Conservation (phyloP, 1,140 invertebrate species). For the Apis dorsata region DNA sequence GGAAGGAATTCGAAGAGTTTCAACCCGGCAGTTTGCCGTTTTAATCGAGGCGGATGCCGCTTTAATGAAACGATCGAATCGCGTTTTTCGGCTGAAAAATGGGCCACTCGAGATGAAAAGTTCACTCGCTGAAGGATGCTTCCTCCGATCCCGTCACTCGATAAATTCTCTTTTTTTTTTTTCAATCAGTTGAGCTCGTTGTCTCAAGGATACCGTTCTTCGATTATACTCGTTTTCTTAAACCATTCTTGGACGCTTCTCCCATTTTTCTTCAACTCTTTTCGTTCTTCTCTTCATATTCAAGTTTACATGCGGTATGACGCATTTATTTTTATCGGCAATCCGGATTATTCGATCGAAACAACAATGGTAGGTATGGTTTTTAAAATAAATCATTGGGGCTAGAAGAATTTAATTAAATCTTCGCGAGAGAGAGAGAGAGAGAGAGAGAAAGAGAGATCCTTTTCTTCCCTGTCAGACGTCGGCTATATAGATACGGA, state of each 20-base stretch:
- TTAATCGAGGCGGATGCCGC: conserved; percentile 20
- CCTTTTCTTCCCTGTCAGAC: not conserved
- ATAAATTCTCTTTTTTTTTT: not conserved
- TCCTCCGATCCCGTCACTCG: not conserved
- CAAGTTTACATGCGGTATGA: too few species aligned
- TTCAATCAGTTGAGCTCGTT: not conserved
- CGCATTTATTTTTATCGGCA: not conserved
- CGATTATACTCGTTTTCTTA: conserved; percentile 14
- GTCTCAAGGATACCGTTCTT: not conserved
- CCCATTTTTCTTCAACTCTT: not conserved
- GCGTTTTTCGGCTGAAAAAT: conserved; percentile 20
- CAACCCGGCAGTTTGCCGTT: not conserved
- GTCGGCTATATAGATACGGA: too few species aligned
- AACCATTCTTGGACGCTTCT: not conserved
- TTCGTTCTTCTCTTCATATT: too few species aligned
- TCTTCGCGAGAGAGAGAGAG: conserved; percentile 20
- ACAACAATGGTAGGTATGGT: not conserved
- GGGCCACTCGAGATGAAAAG: conserved; percentile 11
- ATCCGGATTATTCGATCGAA: not conserved
- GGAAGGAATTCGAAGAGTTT: conserved; percentile 3
- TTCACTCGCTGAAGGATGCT: not conserved
- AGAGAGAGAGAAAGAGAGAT: conserved; percentile 30
- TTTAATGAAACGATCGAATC: conserved; percentile 34
- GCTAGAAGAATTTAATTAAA: conserved; percentile 62
- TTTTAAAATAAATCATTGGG: conserved; percentile 55